Conservation (phyloP, 2,797 vertebrate species). For the Scolopax rusticola region DNA sequence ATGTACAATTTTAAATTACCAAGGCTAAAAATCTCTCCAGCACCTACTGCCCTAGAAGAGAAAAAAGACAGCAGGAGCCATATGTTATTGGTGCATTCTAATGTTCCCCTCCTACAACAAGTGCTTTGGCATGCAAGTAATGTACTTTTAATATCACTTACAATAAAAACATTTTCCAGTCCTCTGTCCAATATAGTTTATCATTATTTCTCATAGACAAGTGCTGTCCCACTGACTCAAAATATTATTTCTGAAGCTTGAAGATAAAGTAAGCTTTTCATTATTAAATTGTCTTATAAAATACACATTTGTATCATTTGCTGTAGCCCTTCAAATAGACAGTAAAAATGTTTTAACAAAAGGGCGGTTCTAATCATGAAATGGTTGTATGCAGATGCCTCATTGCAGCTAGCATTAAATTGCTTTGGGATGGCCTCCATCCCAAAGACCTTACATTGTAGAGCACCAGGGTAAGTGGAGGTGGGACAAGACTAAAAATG, state of each 20-base stretch:
- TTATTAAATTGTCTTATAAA: neutral
- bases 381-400: neutral
- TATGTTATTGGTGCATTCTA: constrained; percentile 4
- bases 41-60: neutral
- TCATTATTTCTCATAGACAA: neutral
- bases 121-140: neutral
- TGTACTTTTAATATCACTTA: neutral
- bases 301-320: neutral
- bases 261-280: neutral
- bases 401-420: neutral
- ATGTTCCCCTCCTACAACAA: neutral
- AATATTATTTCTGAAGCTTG: neutral
- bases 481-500: neutral
- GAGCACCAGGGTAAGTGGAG: neutral
- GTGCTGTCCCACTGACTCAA: neutral
- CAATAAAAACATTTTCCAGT: neutral
- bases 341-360: neutral
- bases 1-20: neutral
- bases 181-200: neutral
- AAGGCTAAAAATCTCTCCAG: neutral
- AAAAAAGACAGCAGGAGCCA: neutral
- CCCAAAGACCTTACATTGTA: neutral
- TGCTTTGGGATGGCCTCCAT: neutral
- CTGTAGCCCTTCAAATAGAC: neutral
- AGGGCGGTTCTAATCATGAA: neutral